Conservation (phyloP, 2,113 vertebrate species). For the Glaucomys volans region DNA sequence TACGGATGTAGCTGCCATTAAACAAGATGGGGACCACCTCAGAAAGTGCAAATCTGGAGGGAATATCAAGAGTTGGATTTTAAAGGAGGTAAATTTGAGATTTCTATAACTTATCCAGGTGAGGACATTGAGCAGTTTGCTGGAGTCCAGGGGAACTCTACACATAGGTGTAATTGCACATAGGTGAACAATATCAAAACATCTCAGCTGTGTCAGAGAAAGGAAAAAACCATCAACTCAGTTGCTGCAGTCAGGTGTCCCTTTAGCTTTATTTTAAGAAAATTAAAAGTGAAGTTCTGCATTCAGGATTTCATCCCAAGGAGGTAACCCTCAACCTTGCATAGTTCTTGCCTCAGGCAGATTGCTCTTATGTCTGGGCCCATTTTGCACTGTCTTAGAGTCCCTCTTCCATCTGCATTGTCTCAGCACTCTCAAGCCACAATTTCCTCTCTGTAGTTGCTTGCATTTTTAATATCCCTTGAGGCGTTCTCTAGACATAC, state of each 20-base stretch:
- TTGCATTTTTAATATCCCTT: slow-evolving; percentile 46
- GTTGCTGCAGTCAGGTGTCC: neutral
- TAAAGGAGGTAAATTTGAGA: slow-evolving; percentile 4
- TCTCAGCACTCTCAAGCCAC: neutral
- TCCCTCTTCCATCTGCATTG: neutral
- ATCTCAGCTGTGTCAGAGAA: neutral
- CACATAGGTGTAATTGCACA: neutral
- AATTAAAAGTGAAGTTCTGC: slow-evolving; percentile 9
- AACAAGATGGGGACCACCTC: neutral
- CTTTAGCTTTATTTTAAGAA: slow-evolving; percentile 25
- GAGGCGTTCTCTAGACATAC: neutral
- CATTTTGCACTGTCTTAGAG: neutral
- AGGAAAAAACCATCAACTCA: slow-evolving; percentile 4
- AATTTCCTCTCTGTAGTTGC: slow-evolving; percentile 55
- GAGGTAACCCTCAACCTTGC: neutral
- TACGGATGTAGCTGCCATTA: neutral
- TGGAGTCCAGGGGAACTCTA: slow-evolving; percentile 20
- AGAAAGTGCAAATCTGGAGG: neutral
- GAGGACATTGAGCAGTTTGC: neutral
- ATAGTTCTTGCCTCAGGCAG: neutral
- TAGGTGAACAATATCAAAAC: neutral
- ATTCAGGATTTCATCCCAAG: neutral
- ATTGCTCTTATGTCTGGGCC: neutral
- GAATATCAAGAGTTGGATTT: neutral
- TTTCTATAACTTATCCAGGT: slow-evolving; percentile 13